phyloP scores from a whole-genome alignment of 2,888 invertebrate species.

The Ormyrus pomaceus region DNA sequence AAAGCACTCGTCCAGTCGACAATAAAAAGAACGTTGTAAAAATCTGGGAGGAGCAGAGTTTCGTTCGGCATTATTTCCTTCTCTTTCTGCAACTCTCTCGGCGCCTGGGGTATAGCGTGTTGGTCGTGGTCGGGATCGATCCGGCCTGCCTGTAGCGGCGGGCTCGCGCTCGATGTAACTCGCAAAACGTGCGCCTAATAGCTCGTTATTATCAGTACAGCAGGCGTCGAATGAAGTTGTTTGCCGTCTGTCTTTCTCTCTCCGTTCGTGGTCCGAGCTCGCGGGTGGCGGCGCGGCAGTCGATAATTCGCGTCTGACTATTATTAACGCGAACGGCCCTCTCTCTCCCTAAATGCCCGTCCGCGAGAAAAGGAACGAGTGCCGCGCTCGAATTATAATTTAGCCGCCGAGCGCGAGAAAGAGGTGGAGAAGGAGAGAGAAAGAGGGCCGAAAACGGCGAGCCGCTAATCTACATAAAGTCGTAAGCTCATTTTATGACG shows the following conservation, averaged over 20 bases:
- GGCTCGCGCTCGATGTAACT: conserved; percentile 59
- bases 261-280: neutral
- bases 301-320: conserved; percentile 8
- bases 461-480: conserved; percentile 35
- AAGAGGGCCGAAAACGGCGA: conserved; percentile 6
- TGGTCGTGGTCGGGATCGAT: conserved; percentile 59
- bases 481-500: conserved; percentile 40
- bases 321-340: conserved; percentile 20
- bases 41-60: too few relatives aligned
- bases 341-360: neutral
- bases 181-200: conserved; percentile 66
- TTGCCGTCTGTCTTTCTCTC: conserved; percentile 40
- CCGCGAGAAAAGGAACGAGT: neutral
- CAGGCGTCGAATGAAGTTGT: conserved; percentile 67
- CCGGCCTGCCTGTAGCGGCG: conserved; percentile 57
- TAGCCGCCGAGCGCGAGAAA: neutral
- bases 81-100: neutral
- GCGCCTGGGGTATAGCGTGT: conserved; percentile 54
- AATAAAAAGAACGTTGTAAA: too few relatives aligned
- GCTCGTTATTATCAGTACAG: conserved; percentile 66
- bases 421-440: neutral
- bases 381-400: conserved; percentile 26
- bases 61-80: too few relatives aligned
- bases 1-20: too few relatives aligned
- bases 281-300: neutral